A percentile compares a stretch with the other conserved stretches of the same genome.
phyloP scores from a whole-genome alignment of 2,888 invertebrate genomes.

The Herminia tarsipennalis region DNA sequence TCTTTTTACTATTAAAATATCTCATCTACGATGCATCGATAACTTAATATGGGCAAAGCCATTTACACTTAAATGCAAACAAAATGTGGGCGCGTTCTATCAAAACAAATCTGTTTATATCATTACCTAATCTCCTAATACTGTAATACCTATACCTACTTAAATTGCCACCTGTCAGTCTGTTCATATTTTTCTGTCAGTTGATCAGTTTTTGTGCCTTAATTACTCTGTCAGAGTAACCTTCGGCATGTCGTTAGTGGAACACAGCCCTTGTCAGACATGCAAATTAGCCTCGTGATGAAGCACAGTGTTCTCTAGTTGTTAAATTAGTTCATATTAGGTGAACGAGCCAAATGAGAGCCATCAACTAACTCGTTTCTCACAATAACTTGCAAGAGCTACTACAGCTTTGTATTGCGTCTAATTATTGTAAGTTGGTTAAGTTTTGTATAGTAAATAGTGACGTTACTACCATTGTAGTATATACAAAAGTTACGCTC shows the following conservation, averaged over 20 bases:
- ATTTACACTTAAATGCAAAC: too few relatives aligned
- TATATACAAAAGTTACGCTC: too few relatives aligned
- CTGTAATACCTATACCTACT: not conserved
- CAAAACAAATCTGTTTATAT: constrained; percentile 9
- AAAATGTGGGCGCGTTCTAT: not conserved
- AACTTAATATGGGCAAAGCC: too few relatives aligned
- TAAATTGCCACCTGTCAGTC: constrained; percentile 45
- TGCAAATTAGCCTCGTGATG: constrained; percentile 52
- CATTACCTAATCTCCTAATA: constrained; percentile 16
- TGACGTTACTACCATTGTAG: too few relatives aligned
- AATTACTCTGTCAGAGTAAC: constrained; percentile 55
- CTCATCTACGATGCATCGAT: too few relatives aligned
- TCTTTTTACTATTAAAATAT: too few relatives aligned
- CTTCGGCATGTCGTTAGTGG: constrained; percentile 52
- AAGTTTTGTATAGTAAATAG: too few relatives aligned
- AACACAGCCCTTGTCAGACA: constrained; percentile 53
- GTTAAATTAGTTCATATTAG: constrained; percentile 24
- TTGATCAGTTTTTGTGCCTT: constrained; percentile 52
- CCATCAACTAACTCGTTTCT: constrained; percentile 20
- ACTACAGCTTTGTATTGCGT: not conserved
- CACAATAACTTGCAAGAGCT: constrained; percentile 17
- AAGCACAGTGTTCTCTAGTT: constrained; percentile 29
- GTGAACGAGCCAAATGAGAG: constrained; percentile 14
- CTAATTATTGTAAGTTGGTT: constrained; percentile 1
- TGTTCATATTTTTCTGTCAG: constrained; percentile 39